Evolutionary conservation across 2,797 vertebrate species (phyloP).

Genomic region (Leucoraja ocellata): DNA sequence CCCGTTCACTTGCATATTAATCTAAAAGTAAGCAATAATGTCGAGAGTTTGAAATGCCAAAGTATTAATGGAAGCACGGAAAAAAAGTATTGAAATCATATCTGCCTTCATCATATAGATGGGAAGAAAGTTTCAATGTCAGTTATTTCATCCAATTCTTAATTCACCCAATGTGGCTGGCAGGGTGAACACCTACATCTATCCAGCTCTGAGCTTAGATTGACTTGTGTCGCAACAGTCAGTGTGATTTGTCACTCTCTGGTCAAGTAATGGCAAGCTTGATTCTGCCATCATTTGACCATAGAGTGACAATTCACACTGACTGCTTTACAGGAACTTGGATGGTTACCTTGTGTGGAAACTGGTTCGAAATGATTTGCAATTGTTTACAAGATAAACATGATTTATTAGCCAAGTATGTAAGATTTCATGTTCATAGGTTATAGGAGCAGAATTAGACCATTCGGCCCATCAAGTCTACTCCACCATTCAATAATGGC

Average conservation of each 20-base stretch:
- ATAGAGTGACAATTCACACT: too few species aligned
- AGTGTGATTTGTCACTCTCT: background rate
- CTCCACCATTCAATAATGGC: too few species aligned
- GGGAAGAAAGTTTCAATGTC: background rate
- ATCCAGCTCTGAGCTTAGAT: background rate
- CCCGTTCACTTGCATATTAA: background rate
- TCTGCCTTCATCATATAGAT: background rate
- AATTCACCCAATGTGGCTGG: background rate
- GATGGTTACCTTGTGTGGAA: background rate
- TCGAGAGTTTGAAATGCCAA: background rate
- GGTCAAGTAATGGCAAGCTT: background rate
- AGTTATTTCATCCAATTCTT: background rate
- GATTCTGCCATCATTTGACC: background rate
- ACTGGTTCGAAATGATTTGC: background rate
- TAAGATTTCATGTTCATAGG: too few species aligned
- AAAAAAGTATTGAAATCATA: background rate
- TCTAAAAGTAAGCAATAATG: background rate
- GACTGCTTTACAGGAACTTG: too few species aligned
- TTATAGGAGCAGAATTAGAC: too few species aligned
- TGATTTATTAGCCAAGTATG: too few species aligned
- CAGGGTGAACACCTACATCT: background rate
- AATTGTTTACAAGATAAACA: too few species aligned
- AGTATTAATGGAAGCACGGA: background rate
- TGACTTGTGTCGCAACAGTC: background rate
- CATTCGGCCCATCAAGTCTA: too few species aligned